phyloP scores from a whole-genome alignment of 2,113 vertebrate species.

The Ochotona princeps region DNA sequence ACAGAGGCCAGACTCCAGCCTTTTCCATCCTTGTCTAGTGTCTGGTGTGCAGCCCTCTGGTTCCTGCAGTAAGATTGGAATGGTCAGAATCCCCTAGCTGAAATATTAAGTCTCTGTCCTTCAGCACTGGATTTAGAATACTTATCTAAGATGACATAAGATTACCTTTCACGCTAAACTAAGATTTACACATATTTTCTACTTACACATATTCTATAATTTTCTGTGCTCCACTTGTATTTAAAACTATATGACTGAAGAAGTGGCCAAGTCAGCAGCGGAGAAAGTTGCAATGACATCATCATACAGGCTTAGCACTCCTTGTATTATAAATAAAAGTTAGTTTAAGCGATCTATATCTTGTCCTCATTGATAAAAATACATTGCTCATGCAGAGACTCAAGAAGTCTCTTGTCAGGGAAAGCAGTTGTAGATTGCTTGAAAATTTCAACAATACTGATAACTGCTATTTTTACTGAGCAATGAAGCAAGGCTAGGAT shows the following conservation, averaged over 20 bases:
- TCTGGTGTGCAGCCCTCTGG: background rate
- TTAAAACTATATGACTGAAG: conserved; percentile 20
- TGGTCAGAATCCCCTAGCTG: background rate
- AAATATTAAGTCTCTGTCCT: background rate
- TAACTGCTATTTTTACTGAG: background rate
- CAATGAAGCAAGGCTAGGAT: background rate
- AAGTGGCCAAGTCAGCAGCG: background rate
- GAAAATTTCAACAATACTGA: conserved; percentile 1
- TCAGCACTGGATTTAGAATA: background rate
- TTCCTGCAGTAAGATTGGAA: background rate
- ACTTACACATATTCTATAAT: background rate
- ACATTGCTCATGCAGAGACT: conserved; percentile 25
- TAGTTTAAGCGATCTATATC: conserved; percentile 33
- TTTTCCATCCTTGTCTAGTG: background rate
- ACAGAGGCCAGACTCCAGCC: background rate
- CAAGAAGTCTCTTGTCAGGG: conserved; percentile 23
- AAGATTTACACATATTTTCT: background rate
- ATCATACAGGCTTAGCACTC: background rate
- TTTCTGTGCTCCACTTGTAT: background rate
- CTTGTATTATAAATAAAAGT: conserved; percentile 50
- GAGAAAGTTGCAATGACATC: conserved; percentile 13
- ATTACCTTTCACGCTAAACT: background rate
- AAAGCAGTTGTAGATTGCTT: conserved; percentile 42
- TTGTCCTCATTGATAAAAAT: conserved; percentile 16
- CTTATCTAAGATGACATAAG: background rate